Evolutionary conservation across 2,888 invertebrate species (phyloP).

Genomic region (Zygogramma bicolorata): DNA sequence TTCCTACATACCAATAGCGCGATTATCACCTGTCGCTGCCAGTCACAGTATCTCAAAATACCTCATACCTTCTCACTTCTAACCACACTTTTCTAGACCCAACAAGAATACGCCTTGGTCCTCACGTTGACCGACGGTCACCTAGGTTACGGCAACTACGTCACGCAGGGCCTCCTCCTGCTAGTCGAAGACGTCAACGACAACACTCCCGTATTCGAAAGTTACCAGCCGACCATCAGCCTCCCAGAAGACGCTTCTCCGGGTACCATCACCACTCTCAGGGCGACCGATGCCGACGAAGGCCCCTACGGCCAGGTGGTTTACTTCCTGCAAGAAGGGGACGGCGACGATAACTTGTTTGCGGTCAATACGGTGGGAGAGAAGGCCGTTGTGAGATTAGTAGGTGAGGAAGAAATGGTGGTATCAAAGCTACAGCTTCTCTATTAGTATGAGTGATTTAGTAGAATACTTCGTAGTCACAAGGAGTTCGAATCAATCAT

Average conservation of each 20-base stretch:
- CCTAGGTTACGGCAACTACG: constrained; percentile 87
- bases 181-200: constrained; percentile 94
- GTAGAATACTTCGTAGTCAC: neutral
- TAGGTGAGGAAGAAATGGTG: constrained; percentile 66
- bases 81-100: constrained; percentile 71
- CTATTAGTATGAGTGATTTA: too few relatives aligned
- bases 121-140: constrained; percentile 90
- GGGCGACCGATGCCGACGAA: constrained; percentile 91
- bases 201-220: constrained; percentile 89
- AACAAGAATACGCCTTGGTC: constrained; percentile 90
- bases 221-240: constrained; percentile 85
- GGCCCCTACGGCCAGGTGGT: constrained; percentile 94
- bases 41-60: too few relatives aligned
- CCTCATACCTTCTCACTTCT: too few relatives aligned
- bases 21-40: too few relatives aligned
- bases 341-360: constrained; percentile 82
- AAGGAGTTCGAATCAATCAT: neutral
- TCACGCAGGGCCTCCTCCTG: constrained; percentile 89
- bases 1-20: too few relatives aligned
- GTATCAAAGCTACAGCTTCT: neutral
- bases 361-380: constrained; percentile 86
- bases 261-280: constrained; percentile 81
- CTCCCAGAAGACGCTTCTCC: constrained; percentile 84
- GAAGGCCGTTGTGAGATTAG: constrained; percentile 84
- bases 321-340: constrained; percentile 86